phyloP scores from a whole-genome alignment of 2,888 invertebrate species.

The Dysmachus trigonus region DNA sequence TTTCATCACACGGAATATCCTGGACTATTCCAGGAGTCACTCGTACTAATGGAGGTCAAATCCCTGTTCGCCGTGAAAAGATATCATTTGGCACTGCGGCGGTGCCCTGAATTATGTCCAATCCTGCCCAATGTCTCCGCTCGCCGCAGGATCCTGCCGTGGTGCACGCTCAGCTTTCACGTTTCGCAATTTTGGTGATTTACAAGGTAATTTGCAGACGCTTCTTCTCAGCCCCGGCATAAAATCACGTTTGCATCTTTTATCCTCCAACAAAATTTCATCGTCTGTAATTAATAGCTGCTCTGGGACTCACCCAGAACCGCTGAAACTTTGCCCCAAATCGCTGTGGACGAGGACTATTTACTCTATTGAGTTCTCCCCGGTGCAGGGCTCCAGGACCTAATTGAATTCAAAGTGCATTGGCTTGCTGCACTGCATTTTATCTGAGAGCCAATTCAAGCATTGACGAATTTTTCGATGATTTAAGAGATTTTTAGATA shows the following conservation, averaged over 20 bases:
- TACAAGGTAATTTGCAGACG: not conserved
- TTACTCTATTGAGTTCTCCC: not conserved
- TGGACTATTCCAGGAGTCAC: not conserved
- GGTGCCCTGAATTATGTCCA: constrained; percentile 1
- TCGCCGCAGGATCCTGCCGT: not conserved
- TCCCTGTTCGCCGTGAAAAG: constrained; percentile 13
- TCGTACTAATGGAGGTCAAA: not conserved
- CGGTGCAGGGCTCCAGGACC: not conserved
- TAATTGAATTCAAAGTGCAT: not conserved
- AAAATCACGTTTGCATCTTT: not conserved
- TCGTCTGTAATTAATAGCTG: not conserved
- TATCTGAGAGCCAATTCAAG: not conserved
- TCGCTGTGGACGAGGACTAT: not conserved
- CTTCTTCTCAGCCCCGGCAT: not conserved
- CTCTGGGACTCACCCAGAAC: not conserved
- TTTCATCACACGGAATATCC: constrained; percentile 19
- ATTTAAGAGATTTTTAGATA: not conserved
- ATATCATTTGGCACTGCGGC: constrained; percentile 1
- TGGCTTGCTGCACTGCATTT: not conserved
- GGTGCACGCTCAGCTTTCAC: not conserved
- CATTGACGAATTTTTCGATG: not conserved
- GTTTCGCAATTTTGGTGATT: constrained; percentile 9
- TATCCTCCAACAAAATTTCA: not conserved
- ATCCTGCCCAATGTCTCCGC: not conserved
- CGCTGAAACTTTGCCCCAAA: not conserved